phyloP scores from a whole-genome alignment of 2,113 vertebrate genomes.

The Cnemophilus loriae region DNA sequence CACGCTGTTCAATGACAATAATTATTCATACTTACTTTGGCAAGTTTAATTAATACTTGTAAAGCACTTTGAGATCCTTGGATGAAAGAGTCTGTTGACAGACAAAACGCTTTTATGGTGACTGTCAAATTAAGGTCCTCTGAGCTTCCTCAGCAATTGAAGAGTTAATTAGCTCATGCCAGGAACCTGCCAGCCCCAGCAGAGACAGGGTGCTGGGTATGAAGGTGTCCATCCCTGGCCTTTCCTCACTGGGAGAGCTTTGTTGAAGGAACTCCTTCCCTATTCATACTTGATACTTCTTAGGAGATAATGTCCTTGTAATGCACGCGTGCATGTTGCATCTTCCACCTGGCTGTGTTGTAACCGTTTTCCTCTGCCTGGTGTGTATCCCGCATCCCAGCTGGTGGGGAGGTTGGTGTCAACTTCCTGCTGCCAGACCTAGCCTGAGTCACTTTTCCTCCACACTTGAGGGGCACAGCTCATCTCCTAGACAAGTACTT shows the following conservation, averaged over 20 bases:
- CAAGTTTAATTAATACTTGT: slow-evolving; percentile 42
- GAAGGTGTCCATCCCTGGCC: not conserved
- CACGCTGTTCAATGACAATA: not conserved
- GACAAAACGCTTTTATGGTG: slow-evolving; percentile 11
- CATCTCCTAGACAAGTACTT: not conserved
- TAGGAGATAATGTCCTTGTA: not conserved
- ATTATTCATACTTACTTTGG: slow-evolving; percentile 20
- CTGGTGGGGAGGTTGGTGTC: fast-evolving
- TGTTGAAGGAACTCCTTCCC: not conserved
- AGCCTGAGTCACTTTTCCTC: fast-evolving
- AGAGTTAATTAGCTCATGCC: slow-evolving; percentile 12
- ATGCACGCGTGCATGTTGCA: fast-evolving
- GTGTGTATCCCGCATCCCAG: not conserved
- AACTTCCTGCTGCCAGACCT: fast-evolving
- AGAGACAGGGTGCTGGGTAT: not conserved
- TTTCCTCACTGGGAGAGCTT: not conserved
- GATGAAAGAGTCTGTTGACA: slow-evolving; percentile 46
- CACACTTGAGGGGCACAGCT: fast-evolving
- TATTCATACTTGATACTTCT: not conserved
- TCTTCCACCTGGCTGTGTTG: not conserved
- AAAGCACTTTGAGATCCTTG: not conserved
- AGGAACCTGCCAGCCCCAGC: not conserved
- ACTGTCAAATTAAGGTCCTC: slow-evolving; percentile 32
- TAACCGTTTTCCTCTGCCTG: not conserved
- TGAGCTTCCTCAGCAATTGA: slow-evolving; percentile 5